Percentiles rank a stretch among this genome's conserved stretches.
Conservation (phyloP, 1,140 invertebrate species). For the Aphaenogaster floridana region DNA sequence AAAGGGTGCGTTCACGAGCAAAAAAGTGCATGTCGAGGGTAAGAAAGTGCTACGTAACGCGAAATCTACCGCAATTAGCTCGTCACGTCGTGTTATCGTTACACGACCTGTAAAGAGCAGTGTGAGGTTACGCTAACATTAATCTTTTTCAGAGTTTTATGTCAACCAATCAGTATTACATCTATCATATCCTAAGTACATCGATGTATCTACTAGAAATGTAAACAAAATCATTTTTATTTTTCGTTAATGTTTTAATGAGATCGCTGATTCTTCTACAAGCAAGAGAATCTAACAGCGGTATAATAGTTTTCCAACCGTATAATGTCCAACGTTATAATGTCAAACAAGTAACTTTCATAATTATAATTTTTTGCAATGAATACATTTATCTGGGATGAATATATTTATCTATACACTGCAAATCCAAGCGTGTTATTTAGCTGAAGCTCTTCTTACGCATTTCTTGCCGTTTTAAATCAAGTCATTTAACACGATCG, state of each 20-base stretch:
- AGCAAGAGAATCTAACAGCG: background rate
- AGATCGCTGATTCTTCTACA: background rate
- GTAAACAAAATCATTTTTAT: background rate
- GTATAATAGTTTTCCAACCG: background rate
- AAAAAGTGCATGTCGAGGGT: conserved; percentile 34
- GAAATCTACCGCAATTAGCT: background rate
- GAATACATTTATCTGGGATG: background rate
- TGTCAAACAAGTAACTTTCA: background rate
- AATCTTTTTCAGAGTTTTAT: conserved; percentile 26
- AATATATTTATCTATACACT: background rate
- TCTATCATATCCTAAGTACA: conserved; percentile 15
- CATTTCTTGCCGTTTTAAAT: too few relatives aligned
- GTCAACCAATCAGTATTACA: conserved; percentile 21
- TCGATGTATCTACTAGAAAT: background rate
- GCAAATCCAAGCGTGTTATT: too few relatives aligned
- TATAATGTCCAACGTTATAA: background rate
- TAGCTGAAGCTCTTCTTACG: too few relatives aligned
- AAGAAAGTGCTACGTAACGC: conserved; percentile 55
- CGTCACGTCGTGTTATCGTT: conserved; percentile 64
- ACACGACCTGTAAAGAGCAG: conserved; percentile 57
- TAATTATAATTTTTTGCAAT: background rate
- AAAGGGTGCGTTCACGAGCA: conserved; percentile 16
- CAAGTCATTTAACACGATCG: too few relatives aligned
- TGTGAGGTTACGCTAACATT: background rate
- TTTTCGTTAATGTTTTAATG: background rate